A percentile compares a stretch with the other conserved stretches of the same genome.
phyloP scores from a whole-genome alignment of 2,888 invertebrate species.

The Eupithecia subfuscata region DNA sequence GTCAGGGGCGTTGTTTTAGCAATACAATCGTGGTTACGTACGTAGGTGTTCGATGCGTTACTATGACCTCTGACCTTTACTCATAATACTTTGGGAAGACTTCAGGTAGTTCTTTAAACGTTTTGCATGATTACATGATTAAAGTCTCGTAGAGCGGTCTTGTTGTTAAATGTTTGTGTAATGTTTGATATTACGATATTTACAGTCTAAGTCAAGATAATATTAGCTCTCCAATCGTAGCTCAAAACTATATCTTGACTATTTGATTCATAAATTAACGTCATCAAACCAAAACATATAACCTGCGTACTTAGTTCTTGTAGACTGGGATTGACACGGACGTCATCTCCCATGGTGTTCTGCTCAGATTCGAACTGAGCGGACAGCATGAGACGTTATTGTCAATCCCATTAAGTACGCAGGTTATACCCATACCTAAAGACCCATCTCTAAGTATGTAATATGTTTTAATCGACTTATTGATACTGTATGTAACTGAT shows the following conservation, averaged over 20 bases:
- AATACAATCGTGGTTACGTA: not conserved
- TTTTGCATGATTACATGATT: not conserved
- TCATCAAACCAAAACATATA: not conserved
- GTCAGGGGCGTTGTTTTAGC: not conserved
- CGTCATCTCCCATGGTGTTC: too few species aligned
- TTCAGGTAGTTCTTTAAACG: not conserved
- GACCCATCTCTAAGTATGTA: not conserved
- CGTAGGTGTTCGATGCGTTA: not conserved
- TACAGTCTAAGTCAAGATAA: conserved; percentile 4
- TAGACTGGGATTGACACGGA: too few species aligned
- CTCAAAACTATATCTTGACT: conserved; percentile 1
- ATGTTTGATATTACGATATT: conserved; percentile 2
- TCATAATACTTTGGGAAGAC: not conserved
- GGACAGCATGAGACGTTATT: too few species aligned
- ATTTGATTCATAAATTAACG: not conserved
- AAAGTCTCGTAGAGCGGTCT: not conserved
- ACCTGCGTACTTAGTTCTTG: too few species aligned
- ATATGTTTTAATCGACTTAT: conserved; percentile 29
- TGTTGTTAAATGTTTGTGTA: not conserved
- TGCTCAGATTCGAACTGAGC: too few species aligned
- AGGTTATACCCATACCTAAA: not conserved
- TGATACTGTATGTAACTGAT: conserved; percentile 49
- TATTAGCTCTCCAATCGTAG: conserved; percentile 3
- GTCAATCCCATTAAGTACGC: too few species aligned
- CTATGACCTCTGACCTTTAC: not conserved